Conservation (phyloP, 2,888 invertebrate species). For the Meganola albula region DNA sequence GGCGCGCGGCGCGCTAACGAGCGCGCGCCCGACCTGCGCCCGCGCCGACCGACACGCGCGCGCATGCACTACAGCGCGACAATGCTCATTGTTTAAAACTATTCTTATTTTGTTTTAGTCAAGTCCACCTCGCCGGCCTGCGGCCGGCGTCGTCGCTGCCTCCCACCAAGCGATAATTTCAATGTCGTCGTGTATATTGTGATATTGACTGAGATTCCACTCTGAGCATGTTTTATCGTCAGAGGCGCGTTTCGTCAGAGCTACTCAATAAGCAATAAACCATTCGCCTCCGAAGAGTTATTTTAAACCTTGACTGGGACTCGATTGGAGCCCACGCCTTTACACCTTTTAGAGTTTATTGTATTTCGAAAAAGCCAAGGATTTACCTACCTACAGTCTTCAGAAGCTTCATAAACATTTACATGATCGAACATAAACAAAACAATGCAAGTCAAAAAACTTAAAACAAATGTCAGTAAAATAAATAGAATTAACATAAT, state of each 20-base stretch:
- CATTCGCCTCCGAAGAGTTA: conserved; percentile 73
- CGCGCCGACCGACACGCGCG: conserved; percentile 39
- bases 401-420: conserved; percentile 32
- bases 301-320: conserved; percentile 64
- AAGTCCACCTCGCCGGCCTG: conserved; percentile 48
- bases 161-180: conserved; percentile 75
- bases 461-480: no score
- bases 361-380: conserved; percentile 65
- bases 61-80: conserved; percentile 49
- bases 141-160: conserved; percentile 55
- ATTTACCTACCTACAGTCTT: conserved; percentile 43
- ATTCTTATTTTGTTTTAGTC: conserved; percentile 68
- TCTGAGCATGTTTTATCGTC: conserved; percentile 66
- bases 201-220: conserved; percentile 74
- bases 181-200: conserved; percentile 69
- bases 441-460: conserved; percentile 16
- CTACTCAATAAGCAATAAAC: conserved; percentile 77
- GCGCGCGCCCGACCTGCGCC: conserved; percentile 45
- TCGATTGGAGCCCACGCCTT: conserved; percentile 66
- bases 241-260: conserved; percentile 69
- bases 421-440: conserved; percentile 28
- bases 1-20: conserved; percentile 48
- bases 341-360: conserved; percentile 76
- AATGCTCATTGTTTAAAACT: conserved; percentile 72
- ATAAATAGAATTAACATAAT: no score